phyloP scores from a whole-genome alignment of 2,888 invertebrate species.

The Blomia tropicalis region DNA sequence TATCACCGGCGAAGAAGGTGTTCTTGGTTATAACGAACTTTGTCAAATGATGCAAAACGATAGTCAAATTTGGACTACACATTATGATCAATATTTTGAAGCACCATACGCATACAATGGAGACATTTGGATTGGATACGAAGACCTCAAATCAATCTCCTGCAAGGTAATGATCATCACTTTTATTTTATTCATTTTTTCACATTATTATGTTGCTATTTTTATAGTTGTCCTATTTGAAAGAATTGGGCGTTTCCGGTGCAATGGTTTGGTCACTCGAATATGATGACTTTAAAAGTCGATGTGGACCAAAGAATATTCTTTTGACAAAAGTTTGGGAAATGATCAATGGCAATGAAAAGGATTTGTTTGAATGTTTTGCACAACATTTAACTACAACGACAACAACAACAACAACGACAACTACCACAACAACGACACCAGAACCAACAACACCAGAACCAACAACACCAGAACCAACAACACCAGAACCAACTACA shows the following conservation, averaged over 20 bases:
- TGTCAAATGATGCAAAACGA: conserved; percentile 7
- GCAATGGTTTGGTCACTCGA: conserved; percentile 64
- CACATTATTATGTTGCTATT: no score
- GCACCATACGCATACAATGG: conserved; percentile 17
- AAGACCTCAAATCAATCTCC: conserved; percentile 1
- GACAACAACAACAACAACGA: not conserved
- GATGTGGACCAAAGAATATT: conserved; percentile 44
- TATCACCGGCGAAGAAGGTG: conserved; percentile 29
- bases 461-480: not conserved
- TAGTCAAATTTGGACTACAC: not conserved
- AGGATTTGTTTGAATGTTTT: conserved; percentile 3
- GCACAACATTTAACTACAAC: not conserved
- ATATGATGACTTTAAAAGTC: conserved; percentile 54
- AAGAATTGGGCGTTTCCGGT: conserved; percentile 40
- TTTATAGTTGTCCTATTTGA: conserved; percentile 26
- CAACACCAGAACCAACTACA: not conserved
- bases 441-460: not conserved
- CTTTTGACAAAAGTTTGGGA: conserved; percentile 34
- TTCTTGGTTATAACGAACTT: conserved; percentile 29
- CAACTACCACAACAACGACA: not conserved
- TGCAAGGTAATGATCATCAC: conserved; percentile 5
- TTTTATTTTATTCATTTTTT: not conserved
- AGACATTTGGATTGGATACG: conserved; percentile 17
- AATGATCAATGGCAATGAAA: conserved; percentile 14
- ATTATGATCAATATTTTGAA: conserved; percentile 12